Conservation (phyloP, 2,888 invertebrate species). For the Frankliniella fusca region DNA sequence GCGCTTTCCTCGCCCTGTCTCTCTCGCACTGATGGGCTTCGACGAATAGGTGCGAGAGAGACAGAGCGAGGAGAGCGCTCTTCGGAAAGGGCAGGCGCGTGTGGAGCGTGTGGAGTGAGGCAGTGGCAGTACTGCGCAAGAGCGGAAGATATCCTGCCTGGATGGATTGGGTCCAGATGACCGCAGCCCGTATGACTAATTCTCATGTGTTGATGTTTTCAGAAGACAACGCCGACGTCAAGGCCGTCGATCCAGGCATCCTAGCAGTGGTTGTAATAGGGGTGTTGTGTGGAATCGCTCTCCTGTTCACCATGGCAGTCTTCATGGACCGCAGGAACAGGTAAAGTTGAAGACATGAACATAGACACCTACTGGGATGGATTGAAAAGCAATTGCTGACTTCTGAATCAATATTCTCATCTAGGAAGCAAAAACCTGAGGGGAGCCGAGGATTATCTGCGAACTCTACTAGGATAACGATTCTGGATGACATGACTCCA, state of each 20-base stretch:
- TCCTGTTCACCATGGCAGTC: neutral
- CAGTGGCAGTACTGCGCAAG: neutral
- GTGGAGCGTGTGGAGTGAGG: too few species aligned
- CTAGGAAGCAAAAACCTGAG: neutral
- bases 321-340: conserved; percentile 17
- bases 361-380: neutral
- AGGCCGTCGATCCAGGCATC: neutral
- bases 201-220: neutral
- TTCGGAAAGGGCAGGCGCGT: too few species aligned
- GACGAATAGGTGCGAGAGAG: too few species aligned
- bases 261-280: neutral
- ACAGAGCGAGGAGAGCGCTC: too few species aligned
- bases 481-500: neutral
- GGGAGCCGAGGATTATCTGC: neutral
- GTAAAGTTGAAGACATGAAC: neutral
- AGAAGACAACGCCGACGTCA: neutral
- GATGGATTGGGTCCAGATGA: neutral
- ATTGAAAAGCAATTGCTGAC: neutral
- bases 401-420: neutral
- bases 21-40: too few species aligned
- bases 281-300: neutral
- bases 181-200: neutral
- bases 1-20: too few species aligned
- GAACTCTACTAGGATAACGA: neutral
- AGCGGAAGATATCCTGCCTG: neutral